phyloP scores from a whole-genome alignment of 2,888 invertebrate species.

The Aquatica leii region DNA sequence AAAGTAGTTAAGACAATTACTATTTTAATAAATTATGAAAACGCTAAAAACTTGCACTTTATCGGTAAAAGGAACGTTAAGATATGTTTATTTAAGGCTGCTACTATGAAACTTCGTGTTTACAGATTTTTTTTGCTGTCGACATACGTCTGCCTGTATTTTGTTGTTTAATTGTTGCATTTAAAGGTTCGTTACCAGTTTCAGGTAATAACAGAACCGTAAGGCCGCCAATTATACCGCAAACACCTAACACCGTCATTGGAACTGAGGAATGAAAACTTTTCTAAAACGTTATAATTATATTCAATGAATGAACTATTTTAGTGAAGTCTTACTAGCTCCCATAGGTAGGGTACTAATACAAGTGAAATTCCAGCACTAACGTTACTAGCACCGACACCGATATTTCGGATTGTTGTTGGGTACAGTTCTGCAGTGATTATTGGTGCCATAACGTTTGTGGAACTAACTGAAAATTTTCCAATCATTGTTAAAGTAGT shows the following conservation, averaged over 20 bases:
- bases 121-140: background rate
- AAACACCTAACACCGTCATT: constrained; percentile 74
- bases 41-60: background rate
- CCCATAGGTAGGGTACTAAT: constrained; percentile 79
- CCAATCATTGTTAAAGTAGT: constrained; percentile 81
- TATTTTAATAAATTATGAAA: background rate
- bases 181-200: constrained; percentile 68
- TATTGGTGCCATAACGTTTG: constrained; percentile 81
- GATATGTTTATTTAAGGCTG: too few species aligned
- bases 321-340: constrained; percentile 67
- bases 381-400: constrained; percentile 78
- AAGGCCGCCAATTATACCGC: constrained; percentile 75
- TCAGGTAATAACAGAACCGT: constrained; percentile 80
- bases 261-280: constrained; percentile 72
- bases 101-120: background rate
- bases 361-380: constrained; percentile 79
- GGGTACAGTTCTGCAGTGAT: constrained; percentile 83
- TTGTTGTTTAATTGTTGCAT: constrained; percentile 47
- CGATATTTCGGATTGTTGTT: constrained; percentile 80
- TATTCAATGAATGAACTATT: too few species aligned
- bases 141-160: constrained; percentile 2
- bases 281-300: constrained; percentile 63
- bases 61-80: constrained; percentile 4
- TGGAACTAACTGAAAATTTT: constrained; percentile 80
- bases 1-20: too few species aligned